Percentiles rank a stretch among this genome's conserved stretches.
Evolutionary conservation across 1,140 invertebrate species (phyloP).

Genomic region (Aphidius gifuensis): DNA sequence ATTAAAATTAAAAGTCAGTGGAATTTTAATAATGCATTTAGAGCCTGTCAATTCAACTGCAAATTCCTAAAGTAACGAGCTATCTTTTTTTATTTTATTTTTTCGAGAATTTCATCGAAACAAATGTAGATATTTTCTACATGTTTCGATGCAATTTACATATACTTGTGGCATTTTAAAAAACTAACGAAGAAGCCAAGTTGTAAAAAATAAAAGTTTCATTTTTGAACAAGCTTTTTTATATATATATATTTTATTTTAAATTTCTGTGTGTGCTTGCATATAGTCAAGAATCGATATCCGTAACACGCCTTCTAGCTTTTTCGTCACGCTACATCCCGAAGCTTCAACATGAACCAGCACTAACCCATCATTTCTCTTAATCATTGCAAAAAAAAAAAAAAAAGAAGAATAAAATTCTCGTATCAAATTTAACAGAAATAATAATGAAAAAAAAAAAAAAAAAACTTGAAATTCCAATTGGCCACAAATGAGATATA

Average conservation of each 20-base stretch:
- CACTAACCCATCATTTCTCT: conserved; percentile 15
- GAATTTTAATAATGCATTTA: no score
- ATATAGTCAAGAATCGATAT: conserved; percentile 33
- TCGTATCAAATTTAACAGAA: no score
- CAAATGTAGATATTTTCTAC: neutral
- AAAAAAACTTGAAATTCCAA: no score
- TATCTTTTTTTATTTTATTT: neutral
- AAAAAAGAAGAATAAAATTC: no score
- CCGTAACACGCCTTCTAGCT: conserved; percentile 32
- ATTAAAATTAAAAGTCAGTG: no score
- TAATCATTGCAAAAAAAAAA: conserved; percentile 7
- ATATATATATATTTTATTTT: no score
- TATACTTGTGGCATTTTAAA: conserved; percentile 2
- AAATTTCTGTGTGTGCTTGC: no score
- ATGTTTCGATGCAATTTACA: no score
- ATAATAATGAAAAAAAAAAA: no score
- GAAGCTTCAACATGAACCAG: neutral
- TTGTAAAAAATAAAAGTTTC: conserved; percentile 13
- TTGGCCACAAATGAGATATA: no score
- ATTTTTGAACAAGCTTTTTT: neutral
- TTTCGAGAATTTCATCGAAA: conserved; percentile 9
- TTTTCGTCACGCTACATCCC: conserved; percentile 27
- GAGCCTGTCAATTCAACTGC: no score
- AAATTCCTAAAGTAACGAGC: no score
- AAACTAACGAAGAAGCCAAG: conserved; percentile 15